phyloP scores from a whole-genome alignment of 64 coral and sea anemone genomes.

The Actinia equina region DNA sequence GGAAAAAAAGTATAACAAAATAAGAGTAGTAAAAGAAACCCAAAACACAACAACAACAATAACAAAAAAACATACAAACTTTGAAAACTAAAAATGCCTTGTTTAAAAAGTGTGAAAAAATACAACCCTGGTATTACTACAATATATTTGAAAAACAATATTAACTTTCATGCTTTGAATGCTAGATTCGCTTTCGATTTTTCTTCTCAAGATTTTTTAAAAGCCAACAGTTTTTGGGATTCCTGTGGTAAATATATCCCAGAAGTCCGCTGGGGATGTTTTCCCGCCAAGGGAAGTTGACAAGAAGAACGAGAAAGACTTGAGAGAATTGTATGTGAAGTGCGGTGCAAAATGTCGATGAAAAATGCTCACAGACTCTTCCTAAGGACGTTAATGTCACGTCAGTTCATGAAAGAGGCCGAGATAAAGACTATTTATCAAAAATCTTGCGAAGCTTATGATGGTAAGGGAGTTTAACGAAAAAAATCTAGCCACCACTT shows the following conservation, averaged over 20 bases:
- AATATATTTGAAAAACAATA: no score
- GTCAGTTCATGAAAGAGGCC: conserved; percentile 70
- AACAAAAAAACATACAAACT: no score
- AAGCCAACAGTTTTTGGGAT: background rate
- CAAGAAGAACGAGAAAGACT: background rate
- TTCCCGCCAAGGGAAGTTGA: conserved; percentile 48
- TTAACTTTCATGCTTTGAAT: background rate
- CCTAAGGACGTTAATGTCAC: conserved; percentile 80
- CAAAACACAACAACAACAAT: no score
- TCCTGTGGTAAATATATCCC: conserved; percentile 1
- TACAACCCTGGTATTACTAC: no score
- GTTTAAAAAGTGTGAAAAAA: no score
- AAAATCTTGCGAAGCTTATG: conserved; percentile 47
- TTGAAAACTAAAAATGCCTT: no score
- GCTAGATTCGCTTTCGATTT: background rate
- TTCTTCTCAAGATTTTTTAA: background rate
- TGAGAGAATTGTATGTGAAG: background rate
- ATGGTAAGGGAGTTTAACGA: conserved; percentile 40
- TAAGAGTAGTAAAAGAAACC: no score
- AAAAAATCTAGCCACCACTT: background rate
- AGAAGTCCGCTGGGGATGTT: background rate
- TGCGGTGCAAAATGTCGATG: conserved; percentile 38
- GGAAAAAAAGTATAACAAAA: no score
- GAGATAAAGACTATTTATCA: conserved; percentile 55
- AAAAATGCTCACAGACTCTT: conserved; percentile 73